Conservation (phyloP, 1,140 invertebrate genomes). For the Euborellia annulipes region DNA sequence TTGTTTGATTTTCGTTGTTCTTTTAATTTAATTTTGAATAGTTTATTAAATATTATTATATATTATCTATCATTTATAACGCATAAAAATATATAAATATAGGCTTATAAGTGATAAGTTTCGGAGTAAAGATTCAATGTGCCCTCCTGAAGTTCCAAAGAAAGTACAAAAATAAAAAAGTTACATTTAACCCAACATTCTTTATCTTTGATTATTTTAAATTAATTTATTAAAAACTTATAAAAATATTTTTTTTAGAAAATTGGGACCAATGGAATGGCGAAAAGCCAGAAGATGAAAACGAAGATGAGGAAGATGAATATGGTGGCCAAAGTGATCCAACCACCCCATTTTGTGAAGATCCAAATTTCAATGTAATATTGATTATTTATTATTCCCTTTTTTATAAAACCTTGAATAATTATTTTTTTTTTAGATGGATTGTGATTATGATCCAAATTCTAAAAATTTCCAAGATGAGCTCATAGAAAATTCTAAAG, state of each 20-base stretch:
- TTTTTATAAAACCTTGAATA: conserved; percentile 2
- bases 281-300: conserved; percentile 26
- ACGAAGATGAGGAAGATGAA: conserved; percentile 20
- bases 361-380: conserved; percentile 61
- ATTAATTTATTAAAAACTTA: neutral
- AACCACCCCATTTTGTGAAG: conserved; percentile 46
- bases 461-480: conserved; percentile 36
- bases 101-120: no score
- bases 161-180: no score
- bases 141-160: no score
- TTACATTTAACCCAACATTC: no score
- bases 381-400: conserved; percentile 8
- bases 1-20: no score
- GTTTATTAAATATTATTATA: no score
- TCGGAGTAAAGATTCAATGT: no score
- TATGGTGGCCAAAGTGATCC: conserved; percentile 19
- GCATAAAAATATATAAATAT: no score
- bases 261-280: conserved; percentile 56
- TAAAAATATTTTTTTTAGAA: conserved; percentile 28
- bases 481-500: conserved; percentile 34
- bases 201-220: no score
- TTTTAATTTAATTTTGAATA: no score
- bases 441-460: conserved; percentile 62
- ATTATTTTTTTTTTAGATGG: conserved; percentile 47
- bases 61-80: no score